A percentile compares a stretch with the other conserved stretches of the same genome.
Evolutionary conservation across 2,888 invertebrate genomes (phyloP).

Genomic region (Zelleria hepariella): DNA sequence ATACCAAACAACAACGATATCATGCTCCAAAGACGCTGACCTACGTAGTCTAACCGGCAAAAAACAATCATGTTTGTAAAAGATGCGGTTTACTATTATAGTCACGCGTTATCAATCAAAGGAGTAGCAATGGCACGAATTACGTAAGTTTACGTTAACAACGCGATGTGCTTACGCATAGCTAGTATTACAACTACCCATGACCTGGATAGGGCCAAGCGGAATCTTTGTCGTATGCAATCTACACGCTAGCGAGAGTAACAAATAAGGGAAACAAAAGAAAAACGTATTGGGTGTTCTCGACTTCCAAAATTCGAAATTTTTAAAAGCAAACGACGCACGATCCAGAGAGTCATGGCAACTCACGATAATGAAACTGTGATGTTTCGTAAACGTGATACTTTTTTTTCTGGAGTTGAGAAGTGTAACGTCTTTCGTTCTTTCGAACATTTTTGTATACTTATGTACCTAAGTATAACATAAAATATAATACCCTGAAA

Average conservation of each 20-base stretch:
- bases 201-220: not conserved
- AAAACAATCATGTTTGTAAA: not conserved
- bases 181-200: not conserved
- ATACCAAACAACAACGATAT: too few species aligned
- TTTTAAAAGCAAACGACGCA: too few species aligned
- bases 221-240: not conserved
- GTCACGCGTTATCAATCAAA: constrained; percentile 5
- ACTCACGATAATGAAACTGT: too few species aligned
- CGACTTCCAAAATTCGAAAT: too few species aligned
- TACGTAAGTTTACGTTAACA: constrained; percentile 5
- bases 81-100: constrained; percentile 2
- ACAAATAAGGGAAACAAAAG: not conserved
- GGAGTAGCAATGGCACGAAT: constrained; percentile 5
- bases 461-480: too few species aligned
- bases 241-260: not conserved
- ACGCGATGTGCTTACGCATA: not conserved
- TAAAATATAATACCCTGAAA: too few species aligned
- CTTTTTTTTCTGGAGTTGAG: too few species aligned
- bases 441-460: too few species aligned
- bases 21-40: too few species aligned
- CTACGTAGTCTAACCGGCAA: not conserved
- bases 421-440: too few species aligned
- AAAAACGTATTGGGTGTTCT: not conserved
- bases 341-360: too few species aligned
- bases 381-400: too few species aligned